Conservation (phyloP, 2,888 invertebrate genomes). For the Caenorhabditis panamensis region DNA sequence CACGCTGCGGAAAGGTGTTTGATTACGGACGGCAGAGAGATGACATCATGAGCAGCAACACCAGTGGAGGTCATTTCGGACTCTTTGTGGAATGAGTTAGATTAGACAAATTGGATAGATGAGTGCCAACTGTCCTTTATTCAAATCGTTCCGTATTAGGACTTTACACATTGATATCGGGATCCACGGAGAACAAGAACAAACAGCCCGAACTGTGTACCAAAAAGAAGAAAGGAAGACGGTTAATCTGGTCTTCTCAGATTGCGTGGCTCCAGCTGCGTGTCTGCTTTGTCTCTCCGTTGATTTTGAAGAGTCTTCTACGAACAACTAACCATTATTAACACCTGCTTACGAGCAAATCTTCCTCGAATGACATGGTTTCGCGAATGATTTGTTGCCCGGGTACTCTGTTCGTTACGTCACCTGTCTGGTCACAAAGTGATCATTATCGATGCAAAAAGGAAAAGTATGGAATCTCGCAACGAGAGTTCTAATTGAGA, state of each 20-base stretch:
- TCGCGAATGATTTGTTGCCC: conserved; percentile 1
- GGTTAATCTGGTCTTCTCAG: not conserved
- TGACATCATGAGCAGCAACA: not conserved
- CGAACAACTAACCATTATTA: conserved; percentile 40
- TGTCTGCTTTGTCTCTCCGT: conserved; percentile 13
- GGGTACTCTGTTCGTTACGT: conserved; percentile 1
- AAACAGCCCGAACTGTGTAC: not conserved
- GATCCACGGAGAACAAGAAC: not conserved
- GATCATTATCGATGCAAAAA: not conserved
- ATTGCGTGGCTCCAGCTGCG: conserved; percentile 29
- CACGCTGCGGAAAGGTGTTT: conserved; percentile 22
- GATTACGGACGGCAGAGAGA: conserved; percentile 7
- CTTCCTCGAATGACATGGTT: not conserved
- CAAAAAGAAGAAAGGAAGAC: not conserved
- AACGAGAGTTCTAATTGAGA: conserved; percentile 30
- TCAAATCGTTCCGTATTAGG: not conserved
- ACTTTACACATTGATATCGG: not conserved
- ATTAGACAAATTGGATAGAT: conserved; percentile 14
- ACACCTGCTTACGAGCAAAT: conserved; percentile 34
- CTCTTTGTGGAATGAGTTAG: conserved; percentile 14
- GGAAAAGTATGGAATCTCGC: not conserved
- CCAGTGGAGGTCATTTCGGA: conserved; percentile 26
- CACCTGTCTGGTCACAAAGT: not conserved
- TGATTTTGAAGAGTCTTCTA: conserved; percentile 24
- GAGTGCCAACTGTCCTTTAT: not conserved